Conservation (phyloP, 2,888 invertebrate genomes). For the Odiellus spinosus region DNA sequence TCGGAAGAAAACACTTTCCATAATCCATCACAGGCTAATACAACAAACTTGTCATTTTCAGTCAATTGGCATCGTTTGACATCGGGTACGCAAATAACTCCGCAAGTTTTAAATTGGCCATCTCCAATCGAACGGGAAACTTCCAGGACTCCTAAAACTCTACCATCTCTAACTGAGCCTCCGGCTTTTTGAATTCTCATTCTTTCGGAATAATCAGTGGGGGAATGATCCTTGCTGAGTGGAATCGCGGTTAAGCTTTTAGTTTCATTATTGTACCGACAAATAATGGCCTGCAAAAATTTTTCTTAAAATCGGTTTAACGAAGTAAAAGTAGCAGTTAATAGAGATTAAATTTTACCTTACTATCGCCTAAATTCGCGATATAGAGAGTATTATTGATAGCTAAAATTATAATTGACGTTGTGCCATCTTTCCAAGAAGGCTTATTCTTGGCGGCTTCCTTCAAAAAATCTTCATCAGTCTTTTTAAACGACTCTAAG, state of each 20-base stretch:
- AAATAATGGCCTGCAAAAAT: constrained; percentile 29
- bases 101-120: constrained; percentile 36
- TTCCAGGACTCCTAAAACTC: constrained; percentile 32
- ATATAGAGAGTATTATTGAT: constrained; percentile 34
- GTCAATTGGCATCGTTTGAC: constrained; percentile 32
- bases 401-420: constrained; percentile 34
- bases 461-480: constrained; percentile 35
- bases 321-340: no score
- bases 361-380: constrained; percentile 38
- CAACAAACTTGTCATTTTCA: constrained; percentile 26
- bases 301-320: no score
- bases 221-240: constrained; percentile 35
- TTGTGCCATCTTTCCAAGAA: constrained; percentile 38
- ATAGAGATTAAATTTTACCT: constrained; percentile 24
- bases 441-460: constrained; percentile 35
- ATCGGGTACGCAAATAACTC: constrained; percentile 35
- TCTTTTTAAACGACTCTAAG: constrained; percentile 33
- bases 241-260: constrained; percentile 27
- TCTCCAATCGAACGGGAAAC: constrained; percentile 38
- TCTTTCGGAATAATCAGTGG: constrained; percentile 35
- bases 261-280: constrained; percentile 26
- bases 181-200: constrained; percentile 37
- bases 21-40: constrained; percentile 39
- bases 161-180: constrained; percentile 31
- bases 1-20: constrained; percentile 36